Percentiles rank a stretch among this genome's conserved stretches.
phyloP scores from a whole-genome alignment of 2,888 invertebrate species.

The Philaethria dido region DNA sequence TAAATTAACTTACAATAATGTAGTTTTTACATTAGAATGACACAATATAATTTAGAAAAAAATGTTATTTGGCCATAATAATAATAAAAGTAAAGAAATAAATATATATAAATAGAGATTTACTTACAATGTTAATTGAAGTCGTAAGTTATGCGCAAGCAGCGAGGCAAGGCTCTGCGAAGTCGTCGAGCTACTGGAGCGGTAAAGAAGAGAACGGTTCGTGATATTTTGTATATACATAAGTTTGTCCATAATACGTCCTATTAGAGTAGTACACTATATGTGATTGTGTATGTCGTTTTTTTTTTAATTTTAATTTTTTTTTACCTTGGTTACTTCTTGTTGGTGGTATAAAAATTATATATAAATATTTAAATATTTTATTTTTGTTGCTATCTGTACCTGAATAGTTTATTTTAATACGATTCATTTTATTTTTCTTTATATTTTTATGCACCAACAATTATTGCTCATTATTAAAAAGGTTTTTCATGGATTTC shows the following conservation, averaged over 20 bases:
- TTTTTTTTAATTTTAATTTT: not conserved
- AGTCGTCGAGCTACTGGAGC: conserved; percentile 78
- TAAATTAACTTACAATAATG: too few species aligned
- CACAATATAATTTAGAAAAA: too few species aligned
- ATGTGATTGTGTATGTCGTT: conserved; percentile 73
- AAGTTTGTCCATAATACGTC: conserved; percentile 48
- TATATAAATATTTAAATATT: not conserved
- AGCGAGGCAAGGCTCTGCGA: conserved; percentile 79
- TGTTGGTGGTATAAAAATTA: conserved; percentile 55
- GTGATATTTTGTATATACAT: conserved; percentile 53
- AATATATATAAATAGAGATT: conserved; percentile 31
- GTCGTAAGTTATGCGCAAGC: conserved; percentile 77
- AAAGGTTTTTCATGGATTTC: conserved; percentile 58
- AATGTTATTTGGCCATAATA: too few species aligned
- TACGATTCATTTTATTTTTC: not conserved
- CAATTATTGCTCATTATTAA: conserved; percentile 46
- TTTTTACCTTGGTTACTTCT: conserved; percentile 55
- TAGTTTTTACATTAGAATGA: too few species aligned
- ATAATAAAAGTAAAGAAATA: not conserved
- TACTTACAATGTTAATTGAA: conserved; percentile 55
- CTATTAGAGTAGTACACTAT: conserved; percentile 55
- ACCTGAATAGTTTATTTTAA: not conserved
- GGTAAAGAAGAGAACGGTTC: conserved; percentile 81
- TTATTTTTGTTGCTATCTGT: conserved; percentile 1
- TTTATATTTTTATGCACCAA: conserved; percentile 14